Conservation (phyloP, 2,113 vertebrate genomes). For the Litocranius walleri region DNA sequence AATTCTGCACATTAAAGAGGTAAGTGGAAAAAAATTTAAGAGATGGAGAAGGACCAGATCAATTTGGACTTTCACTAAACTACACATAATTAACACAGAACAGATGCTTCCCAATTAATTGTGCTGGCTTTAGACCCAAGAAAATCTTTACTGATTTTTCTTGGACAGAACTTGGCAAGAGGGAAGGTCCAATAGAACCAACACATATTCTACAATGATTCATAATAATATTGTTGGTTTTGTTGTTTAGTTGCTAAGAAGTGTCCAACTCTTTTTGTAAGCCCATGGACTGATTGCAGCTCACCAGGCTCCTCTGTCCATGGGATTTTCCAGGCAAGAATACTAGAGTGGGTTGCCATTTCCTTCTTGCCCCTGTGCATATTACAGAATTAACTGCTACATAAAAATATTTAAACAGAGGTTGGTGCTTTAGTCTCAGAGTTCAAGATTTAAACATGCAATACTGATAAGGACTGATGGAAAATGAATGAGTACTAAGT, state of each 20-base stretch:
- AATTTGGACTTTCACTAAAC: conserved; percentile 68
- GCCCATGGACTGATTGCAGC: background rate
- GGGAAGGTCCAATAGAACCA: background rate
- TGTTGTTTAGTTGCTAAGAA: background rate
- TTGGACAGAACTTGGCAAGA: conserved; percentile 26
- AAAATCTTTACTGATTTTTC: conserved; percentile 45
- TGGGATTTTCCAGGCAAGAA: background rate
- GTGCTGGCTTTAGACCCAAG: conserved; percentile 29
- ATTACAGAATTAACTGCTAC: background rate
- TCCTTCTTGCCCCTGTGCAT: background rate
- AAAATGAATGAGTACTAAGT: background rate
- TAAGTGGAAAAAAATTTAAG: conserved; percentile 53
- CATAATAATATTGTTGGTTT: background rate
- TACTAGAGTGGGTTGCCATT: background rate
- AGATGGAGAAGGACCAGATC: conserved; percentile 45
- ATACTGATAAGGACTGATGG: background rate
- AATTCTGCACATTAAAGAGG: conserved; percentile 47
- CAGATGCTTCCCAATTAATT: conserved; percentile 67
- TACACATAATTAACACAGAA: conserved; percentile 67
- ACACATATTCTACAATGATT: background rate
- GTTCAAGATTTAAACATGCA: background rate
- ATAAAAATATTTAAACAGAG: background rate
- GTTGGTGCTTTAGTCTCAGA: background rate
- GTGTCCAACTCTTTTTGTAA: background rate
- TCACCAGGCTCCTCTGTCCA: background rate